A percentile compares a stretch with the other conserved stretches of the same genome.
phyloP scores from a whole-genome alignment of 1,140 invertebrate species.

The Heliconius eleuchia region DNA sequence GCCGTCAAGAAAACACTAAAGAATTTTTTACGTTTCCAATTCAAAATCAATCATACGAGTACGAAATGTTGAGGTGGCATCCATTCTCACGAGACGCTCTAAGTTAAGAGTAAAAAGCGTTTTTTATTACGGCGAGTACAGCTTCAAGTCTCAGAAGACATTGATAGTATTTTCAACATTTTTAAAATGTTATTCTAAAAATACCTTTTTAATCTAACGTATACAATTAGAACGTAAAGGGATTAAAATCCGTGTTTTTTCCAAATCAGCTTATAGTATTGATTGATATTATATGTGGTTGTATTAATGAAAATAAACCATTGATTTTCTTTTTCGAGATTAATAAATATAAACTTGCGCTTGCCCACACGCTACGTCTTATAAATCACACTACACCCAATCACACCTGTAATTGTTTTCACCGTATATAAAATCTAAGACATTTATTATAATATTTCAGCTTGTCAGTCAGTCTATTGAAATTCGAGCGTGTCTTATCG shows the following conservation, averaged over 20 bases:
- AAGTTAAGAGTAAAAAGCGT: conserved; percentile 35
- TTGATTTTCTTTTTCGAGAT: too few species aligned
- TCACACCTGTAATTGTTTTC: conserved; percentile 62
- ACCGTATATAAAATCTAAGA: conserved; percentile 63
- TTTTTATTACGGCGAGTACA: background rate
- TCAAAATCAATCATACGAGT: conserved; percentile 60
- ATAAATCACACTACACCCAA: conserved; percentile 33
- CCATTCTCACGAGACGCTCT: conserved; percentile 19
- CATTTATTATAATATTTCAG: conserved; percentile 75
- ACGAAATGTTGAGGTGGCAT: conserved; percentile 33
- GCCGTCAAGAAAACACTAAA: conserved; percentile 58
- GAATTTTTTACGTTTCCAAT: conserved; percentile 55
- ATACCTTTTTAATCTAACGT: too few species aligned
- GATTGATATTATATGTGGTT: too few species aligned
- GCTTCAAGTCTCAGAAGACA: too few species aligned
- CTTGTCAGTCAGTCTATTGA: conserved; percentile 74
- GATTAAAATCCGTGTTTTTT: too few species aligned
- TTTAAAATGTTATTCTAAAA: too few species aligned
- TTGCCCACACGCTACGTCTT: conserved; percentile 27
- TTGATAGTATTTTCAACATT: too few species aligned
- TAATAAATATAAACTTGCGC: background rate
- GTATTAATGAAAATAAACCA: too few species aligned
- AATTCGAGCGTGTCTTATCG: conserved; percentile 74
- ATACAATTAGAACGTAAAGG: too few species aligned
- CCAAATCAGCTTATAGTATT: too few species aligned